Evolutionary conservation across 2,888 invertebrate genomes (phyloP).

Genomic region (Argyra leucocephala): DNA sequence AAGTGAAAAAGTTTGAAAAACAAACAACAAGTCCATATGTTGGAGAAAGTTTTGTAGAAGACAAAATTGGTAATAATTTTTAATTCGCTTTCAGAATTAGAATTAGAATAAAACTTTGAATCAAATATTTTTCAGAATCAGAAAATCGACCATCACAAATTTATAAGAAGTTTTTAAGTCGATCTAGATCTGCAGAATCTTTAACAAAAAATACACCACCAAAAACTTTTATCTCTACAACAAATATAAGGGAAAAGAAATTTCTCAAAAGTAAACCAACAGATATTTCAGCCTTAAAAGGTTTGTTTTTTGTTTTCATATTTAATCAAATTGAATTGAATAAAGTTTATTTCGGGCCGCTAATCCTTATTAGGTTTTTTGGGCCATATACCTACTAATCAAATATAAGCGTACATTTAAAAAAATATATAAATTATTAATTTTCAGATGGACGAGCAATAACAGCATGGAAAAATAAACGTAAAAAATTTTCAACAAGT

Average conservation of each 20-base stretch:
- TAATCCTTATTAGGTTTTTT: too few relatives aligned
- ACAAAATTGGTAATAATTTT: background rate
- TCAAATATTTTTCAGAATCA: constrained; percentile 43
- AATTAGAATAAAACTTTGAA: background rate
- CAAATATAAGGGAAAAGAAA: constrained; percentile 44
- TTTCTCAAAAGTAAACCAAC: constrained; percentile 52
- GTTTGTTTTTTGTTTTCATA: too few relatives aligned
- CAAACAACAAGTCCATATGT: background rate
- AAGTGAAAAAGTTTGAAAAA: constrained; percentile 1
- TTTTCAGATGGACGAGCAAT: constrained; percentile 46
- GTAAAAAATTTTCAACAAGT: constrained; percentile 75
- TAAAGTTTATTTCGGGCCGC: too few relatives aligned
- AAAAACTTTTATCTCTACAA: background rate
- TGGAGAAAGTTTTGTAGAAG: background rate
- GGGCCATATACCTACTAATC: background rate
- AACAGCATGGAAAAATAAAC: constrained; percentile 66
- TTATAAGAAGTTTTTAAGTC: constrained; percentile 67
- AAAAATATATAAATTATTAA: constrained; percentile 17
- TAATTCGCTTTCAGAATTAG: background rate
- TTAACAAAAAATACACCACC: constrained; percentile 47
- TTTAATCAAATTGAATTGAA: too few relatives aligned
- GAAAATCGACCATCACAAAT: constrained; percentile 78
- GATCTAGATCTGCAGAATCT: constrained; percentile 75
- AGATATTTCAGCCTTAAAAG: constrained; percentile 59
- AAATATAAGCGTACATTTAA: background rate